Conservation (phyloP, 2,113 vertebrate genomes). For the Maccullochella peelii region DNA sequence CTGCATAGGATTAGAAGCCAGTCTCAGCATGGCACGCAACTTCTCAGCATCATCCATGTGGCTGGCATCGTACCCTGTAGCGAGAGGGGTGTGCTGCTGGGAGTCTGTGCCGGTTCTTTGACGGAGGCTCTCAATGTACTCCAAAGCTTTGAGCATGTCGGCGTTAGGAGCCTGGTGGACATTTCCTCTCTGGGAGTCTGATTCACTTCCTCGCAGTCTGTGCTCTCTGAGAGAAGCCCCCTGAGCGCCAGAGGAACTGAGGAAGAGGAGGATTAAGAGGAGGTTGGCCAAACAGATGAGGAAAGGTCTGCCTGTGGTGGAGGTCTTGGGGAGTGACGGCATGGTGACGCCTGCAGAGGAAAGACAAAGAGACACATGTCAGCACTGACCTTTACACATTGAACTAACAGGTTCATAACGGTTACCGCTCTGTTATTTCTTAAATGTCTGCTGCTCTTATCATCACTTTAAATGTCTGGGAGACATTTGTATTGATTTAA, state of each 20-base stretch:
- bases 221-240: constrained; percentile 89
- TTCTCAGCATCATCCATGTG: constrained; percentile 64
- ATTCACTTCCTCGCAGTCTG: constrained; percentile 87
- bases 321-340: constrained; percentile 81
- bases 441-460: constrained; percentile 26
- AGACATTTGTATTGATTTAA: background rate
- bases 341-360: constrained; percentile 85
- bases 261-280: constrained; percentile 80
- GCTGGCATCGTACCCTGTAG: constrained; percentile 75
- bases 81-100: constrained; percentile 55
- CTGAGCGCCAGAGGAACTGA: constrained; percentile 75
- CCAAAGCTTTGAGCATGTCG: constrained; percentile 94
- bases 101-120: constrained; percentile 83
- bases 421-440: constrained; percentile 31
- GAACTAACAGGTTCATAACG: constrained; percentile 37
- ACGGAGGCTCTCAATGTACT: constrained; percentile 93
- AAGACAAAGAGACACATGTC: constrained; percentile 58
- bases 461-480: constrained; percentile 13
- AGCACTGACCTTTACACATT: constrained; percentile 60
- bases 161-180: constrained; percentile 84
- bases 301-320: constrained; percentile 73
- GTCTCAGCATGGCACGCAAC: constrained; percentile 81
- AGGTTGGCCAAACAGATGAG: constrained; percentile 81
- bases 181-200: constrained; percentile 78
- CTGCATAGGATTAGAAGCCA: constrained; percentile 76